These are phyloP conservation scores for Byasa hedistus DNA, from an alignment of 2,888 invertebrate species.

Conservation along the genomic window DNA sequence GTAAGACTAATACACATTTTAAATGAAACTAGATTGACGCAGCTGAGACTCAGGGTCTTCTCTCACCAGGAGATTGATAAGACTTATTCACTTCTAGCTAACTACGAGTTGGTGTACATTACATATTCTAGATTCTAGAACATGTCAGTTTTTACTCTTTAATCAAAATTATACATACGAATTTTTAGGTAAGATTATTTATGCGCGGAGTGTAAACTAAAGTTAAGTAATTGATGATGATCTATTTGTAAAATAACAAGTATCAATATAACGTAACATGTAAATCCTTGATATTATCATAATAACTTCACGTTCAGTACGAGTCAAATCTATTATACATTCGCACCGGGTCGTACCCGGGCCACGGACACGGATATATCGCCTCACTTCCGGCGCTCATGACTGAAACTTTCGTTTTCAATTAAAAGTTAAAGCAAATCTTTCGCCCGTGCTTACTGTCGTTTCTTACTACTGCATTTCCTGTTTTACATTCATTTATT, in stretches of 20 bases:
- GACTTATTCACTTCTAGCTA: no score
- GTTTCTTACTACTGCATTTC: not conserved
- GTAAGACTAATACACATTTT: no score
- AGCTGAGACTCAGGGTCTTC: no score
- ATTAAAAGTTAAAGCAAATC: constrained; percentile 12
- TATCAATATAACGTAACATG: not conserved
- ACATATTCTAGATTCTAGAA: no score
- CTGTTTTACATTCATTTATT: not conserved
- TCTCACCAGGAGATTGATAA: no score
- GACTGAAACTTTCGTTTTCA: constrained; percentile 16
- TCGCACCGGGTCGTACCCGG: constrained; percentile 5
- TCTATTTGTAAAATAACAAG: not conserved
- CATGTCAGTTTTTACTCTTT: no score
- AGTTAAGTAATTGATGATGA: no score
- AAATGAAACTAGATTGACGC: no score
- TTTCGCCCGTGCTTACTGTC: constrained; percentile 2
- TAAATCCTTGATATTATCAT: not conserved
- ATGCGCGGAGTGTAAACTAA: no score
- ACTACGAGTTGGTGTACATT: no score
- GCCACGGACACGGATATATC: constrained; percentile 9
- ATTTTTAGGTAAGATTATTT: no score
- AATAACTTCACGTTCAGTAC: constrained; percentile 13
- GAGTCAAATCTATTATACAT: constrained; percentile 24
- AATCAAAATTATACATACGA: no score
- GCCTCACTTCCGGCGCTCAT: constrained; percentile 9